Evolutionary conservation across 2,113 vertebrate genomes (phyloP).

Genomic region (Eubucco bourcierii): DNA sequence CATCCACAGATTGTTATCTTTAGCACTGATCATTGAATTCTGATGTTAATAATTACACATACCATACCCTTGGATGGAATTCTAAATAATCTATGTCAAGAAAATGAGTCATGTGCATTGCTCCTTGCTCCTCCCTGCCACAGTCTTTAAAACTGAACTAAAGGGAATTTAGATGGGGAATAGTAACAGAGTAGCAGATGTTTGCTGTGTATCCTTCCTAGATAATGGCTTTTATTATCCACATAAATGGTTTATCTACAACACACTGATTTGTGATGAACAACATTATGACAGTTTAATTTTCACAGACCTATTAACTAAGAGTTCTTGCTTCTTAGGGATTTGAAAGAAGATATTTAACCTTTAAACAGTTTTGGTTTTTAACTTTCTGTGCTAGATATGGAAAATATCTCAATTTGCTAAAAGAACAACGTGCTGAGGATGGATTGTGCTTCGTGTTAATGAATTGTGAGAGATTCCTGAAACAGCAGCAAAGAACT

Average conservation of each 20-base stretch:
- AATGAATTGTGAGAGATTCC: constrained; percentile 80
- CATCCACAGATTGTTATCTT: neutral
- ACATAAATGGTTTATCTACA: neutral
- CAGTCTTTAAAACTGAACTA: neutral
- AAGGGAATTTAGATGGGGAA: neutral
- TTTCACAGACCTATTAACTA: neutral
- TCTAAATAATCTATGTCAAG: neutral
- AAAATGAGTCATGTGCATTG: neutral
- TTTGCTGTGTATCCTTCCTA: neutral
- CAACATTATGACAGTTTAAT: neutral
- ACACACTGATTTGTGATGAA: neutral
- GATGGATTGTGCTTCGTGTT: constrained; percentile 79
- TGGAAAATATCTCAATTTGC: constrained; percentile 80
- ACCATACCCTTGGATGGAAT: neutral
- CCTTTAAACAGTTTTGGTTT: neutral
- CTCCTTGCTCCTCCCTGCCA: neutral
- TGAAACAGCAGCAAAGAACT: constrained; percentile 79
- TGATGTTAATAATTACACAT: neutral
- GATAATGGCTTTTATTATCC: neutral
- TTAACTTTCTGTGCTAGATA: constrained; percentile 78
- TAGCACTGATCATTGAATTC: constrained; percentile 14
- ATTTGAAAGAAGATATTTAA: neutral
- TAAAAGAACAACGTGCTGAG: constrained; percentile 78
- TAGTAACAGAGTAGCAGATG: neutral
- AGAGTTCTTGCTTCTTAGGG: neutral